Conservation (phyloP, 2,113 vertebrate genomes). For the Pitta sordida region DNA sequence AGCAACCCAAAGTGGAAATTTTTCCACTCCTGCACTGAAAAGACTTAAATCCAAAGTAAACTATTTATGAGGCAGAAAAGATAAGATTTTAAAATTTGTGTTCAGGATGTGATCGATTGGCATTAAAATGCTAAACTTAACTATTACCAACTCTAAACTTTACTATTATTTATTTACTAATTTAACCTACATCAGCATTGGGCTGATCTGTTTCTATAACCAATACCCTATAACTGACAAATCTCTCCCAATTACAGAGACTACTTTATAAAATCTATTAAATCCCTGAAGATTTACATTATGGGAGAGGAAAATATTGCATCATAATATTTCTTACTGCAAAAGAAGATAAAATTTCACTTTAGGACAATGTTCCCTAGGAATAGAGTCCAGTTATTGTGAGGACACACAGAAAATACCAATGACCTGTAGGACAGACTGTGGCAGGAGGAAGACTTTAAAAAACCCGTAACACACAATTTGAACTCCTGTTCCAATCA, state of each 20-base stretch:
- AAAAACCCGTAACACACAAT: not conserved
- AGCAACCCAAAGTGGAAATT: not conserved
- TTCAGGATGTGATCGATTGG: not conserved
- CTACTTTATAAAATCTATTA: not conserved
- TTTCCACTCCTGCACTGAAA: not conserved
- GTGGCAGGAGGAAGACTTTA: not conserved
- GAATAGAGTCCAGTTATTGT: not conserved
- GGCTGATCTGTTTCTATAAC: not conserved
- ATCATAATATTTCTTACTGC: not conserved
- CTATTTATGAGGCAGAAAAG: not conserved
- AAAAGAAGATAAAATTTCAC: not conserved
- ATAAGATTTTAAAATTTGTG: not conserved
- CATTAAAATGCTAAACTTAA: not conserved
- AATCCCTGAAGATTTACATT: not conserved
- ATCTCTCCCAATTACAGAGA: not conserved
- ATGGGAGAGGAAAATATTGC: not conserved
- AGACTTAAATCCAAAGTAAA: not conserved
- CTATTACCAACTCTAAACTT: not conserved
- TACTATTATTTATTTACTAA: not conserved
- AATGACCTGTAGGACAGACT: not conserved
- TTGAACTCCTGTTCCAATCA: not conserved
- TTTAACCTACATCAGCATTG: not conserved
- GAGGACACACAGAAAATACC: not conserved
- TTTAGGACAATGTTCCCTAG: not conserved
- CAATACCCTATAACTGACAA: rapidly evolving